Evolutionary conservation across 2,797 vertebrate genomes (phyloP), one percentile per base, ranked within the genome.

Genomic region (Odontamblyopus lacepedii): DNA sequence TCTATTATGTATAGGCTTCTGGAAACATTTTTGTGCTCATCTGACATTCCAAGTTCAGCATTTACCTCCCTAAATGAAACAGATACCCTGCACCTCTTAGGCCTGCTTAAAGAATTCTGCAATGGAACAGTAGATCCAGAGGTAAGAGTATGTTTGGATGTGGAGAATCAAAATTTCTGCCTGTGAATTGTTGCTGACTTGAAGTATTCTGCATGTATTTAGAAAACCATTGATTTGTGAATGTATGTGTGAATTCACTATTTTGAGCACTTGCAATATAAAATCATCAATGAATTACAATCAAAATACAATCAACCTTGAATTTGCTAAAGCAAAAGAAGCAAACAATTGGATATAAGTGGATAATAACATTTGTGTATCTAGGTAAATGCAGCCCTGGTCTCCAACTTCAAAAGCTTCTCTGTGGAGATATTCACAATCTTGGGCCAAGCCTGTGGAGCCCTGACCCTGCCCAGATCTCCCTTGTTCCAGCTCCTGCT

Each of bases 381-480:
- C 60, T 56, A 94, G 93, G 68, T 86, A 23, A 81, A 76, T 57
- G 79, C 87, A 23, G 84, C 83, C 35, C 72, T 93, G 35, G 74
- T 78, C 6, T 78, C 83, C 60, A 93, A 89, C 77, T 72, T 94
- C 29, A 2, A 88, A n/a, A 84, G 55, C 27, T 6, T 93, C 63
- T 70, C 88, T 9, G 0, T 23, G 18, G 4, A 66, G 41, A 85
- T 73, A 0, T 73, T 93, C 18, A 1, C 0, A 6, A 15, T 7
- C 13, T 73, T 94, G 12, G 90, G 91, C 56, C 83, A 13, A 51
- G 29, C 83, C 41, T 78, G 80, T 4, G 48, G 78, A 9, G 77
- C 86, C 9, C 80, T 94, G 63, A 86, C 12, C 81, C 13, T 12
- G 80, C 64, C 18, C 90, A 93, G 79, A 83, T 94, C 61, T 19